phyloP scores from a whole-genome alignment of 2,888 invertebrate species.

The Tribolium freemani region DNA sequence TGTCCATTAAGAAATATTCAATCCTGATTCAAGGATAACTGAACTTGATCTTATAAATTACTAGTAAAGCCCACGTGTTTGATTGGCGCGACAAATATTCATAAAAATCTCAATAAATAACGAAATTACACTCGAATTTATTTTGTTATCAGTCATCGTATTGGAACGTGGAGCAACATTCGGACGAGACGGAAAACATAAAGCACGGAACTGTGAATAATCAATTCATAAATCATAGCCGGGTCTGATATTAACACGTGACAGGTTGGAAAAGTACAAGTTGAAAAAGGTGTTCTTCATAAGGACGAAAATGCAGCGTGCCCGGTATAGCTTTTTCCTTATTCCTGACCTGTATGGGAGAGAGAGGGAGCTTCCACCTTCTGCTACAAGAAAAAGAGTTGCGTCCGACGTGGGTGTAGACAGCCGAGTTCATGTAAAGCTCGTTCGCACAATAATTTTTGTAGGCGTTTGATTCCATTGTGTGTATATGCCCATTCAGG shows the following conservation, averaged over 20 bases:
- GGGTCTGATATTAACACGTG: conserved; percentile 45
- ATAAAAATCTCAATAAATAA: conserved; percentile 32
- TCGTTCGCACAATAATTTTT: conserved; percentile 58
- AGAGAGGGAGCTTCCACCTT: conserved; percentile 32
- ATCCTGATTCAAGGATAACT: conserved; percentile 51
- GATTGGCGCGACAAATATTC: conserved; percentile 37
- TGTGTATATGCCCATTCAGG: conserved; percentile 59
- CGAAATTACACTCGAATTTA: too few species aligned
- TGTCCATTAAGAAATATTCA: conserved; percentile 52
- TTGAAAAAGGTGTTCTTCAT: conserved; percentile 30
- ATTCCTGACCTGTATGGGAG: conserved; percentile 18
- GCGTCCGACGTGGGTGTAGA: conserved; percentile 52
- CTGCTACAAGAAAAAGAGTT: conserved; percentile 45
- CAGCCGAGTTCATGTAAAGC: conserved; percentile 54
- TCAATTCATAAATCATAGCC: conserved; percentile 48
- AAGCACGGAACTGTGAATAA: conserved; percentile 41
- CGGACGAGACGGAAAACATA: conserved; percentile 27
- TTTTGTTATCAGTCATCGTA: conserved; percentile 30
- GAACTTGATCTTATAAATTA: conserved; percentile 48
- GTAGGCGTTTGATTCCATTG: conserved; percentile 60
- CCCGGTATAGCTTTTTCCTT: conserved; percentile 26
- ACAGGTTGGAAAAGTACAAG: conserved; percentile 43
- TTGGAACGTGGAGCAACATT: conserved; percentile 12
- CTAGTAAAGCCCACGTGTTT: conserved; percentile 39
- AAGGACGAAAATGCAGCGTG: conserved; percentile 24